A percentile compares a stretch with the other conserved stretches of the same genome.
These are phyloP conservation scores for Thalassoma bifasciatum DNA, from an alignment of 2,113 vertebrate genomes.

Conservation along the genomic window DNA sequence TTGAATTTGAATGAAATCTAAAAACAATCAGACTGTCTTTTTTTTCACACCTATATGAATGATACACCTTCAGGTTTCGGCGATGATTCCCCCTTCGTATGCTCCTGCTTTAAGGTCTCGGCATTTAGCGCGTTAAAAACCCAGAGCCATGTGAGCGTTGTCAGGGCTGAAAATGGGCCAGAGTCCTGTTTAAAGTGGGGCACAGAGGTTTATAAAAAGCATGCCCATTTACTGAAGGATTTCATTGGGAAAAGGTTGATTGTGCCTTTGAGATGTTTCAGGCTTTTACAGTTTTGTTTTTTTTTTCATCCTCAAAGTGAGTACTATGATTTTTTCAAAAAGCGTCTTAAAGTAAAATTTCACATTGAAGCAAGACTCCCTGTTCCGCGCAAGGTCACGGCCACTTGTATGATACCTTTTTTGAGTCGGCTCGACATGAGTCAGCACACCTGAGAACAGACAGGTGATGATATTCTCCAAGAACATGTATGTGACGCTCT, in stretches of 20 bases:
- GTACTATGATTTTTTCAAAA: not conserved
- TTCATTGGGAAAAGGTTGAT: slow-evolving; percentile 60
- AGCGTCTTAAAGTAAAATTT: not conserved
- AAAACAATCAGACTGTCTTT: not conserved
- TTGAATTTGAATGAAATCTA: too few relatives aligned
- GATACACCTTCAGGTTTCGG: too few relatives aligned
- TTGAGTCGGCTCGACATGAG: not conserved
- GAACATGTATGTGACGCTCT: not conserved
- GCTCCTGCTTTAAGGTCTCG: not conserved
- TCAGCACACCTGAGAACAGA: not conserved
- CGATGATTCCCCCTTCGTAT: not conserved
- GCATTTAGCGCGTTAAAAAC: slow-evolving; percentile 54
- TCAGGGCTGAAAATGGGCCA: slow-evolving; percentile 80
- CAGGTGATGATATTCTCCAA: not conserved
- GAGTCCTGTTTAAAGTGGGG: slow-evolving; percentile 76
- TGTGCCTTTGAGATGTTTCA: slow-evolving; percentile 50
- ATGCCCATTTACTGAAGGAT: slow-evolving; percentile 49
- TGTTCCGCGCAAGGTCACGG: not conserved
- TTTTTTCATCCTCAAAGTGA: not conserved
- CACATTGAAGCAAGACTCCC: not conserved
- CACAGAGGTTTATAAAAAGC: slow-evolving; percentile 80
- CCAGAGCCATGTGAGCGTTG: slow-evolving; percentile 40
- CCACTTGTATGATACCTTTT: not conserved
- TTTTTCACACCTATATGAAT: not conserved
- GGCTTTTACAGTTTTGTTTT: not conserved